These are phyloP conservation scores for Delia radicum DNA, from an alignment of 1,140 invertebrate species.

Conservation along the genomic window DNA sequence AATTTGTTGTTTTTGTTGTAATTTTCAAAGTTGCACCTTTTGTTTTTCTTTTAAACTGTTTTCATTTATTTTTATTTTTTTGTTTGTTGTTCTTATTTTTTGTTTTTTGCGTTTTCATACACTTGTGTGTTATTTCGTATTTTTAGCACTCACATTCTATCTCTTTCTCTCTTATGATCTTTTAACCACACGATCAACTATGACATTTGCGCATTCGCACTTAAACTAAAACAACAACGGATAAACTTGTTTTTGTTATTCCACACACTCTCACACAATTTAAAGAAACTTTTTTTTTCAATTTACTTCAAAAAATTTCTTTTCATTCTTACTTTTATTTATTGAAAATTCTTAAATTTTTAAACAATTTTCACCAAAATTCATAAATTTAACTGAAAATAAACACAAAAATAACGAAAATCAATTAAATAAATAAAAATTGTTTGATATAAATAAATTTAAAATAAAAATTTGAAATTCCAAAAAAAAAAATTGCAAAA, in stretches of 20 bases:
- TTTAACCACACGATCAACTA: neutral
- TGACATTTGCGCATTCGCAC: constrained; percentile 15
- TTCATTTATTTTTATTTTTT: neutral
- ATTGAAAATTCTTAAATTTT: neutral
- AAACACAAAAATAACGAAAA: neutral
- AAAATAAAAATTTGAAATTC: neutral
- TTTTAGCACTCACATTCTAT: neutral
- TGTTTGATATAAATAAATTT: neutral
- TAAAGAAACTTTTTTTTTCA: neutral
- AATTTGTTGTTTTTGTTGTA: neutral
- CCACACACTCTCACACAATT: neutral
- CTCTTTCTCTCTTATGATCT: neutral
- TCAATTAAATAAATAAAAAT: neutral
- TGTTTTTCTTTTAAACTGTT: neutral
- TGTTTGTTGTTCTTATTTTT: neutral
- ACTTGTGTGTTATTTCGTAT: neutral
- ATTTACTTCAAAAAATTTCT: neutral
- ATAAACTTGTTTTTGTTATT: constrained; percentile 9
- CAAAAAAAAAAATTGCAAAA: neutral
- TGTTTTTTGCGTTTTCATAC: neutral
- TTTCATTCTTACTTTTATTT: neutral
- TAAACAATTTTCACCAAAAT: neutral
- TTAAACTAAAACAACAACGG: neutral
- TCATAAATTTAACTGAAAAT: neutral
- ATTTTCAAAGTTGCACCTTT: neutral